Percentiles rank a stretch among this genome's conserved stretches.
These are phyloP conservation scores for Alethe castanea DNA, from an alignment of 2,113 vertebrate species.

Conservation along the genomic window DNA sequence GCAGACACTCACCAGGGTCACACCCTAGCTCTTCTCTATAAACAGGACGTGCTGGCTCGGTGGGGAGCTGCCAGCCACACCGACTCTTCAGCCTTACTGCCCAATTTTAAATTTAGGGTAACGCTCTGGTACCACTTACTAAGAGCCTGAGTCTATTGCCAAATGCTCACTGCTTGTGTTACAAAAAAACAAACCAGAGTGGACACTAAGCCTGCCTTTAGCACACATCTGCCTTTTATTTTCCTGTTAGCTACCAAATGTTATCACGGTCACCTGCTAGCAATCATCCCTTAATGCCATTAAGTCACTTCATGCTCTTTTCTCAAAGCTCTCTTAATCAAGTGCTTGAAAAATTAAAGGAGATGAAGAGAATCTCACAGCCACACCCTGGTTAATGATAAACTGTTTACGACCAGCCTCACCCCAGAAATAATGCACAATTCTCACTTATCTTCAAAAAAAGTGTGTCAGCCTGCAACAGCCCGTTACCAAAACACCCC, in stretches of 20 bases:
- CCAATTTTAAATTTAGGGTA: neutral
- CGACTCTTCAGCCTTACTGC: neutral
- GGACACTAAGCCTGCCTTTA: neutral
- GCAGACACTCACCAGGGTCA: accelerated
- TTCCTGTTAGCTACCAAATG: neutral
- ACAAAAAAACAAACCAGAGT: no score
- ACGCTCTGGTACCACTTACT: accelerated
- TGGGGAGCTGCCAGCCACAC: neutral
- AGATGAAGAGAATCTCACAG: neutral
- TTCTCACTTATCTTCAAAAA: neutral
- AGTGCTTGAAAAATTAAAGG: neutral
- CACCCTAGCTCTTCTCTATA: accelerated
- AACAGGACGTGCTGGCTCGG: neutral
- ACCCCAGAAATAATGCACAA: neutral
- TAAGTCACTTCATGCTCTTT: neutral
- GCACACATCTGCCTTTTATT: neutral
- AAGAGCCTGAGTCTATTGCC: neutral
- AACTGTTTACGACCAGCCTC: neutral
- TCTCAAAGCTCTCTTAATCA: neutral
- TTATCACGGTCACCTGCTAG: neutral
- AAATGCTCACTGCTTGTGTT: neutral
- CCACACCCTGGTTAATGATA: neutral
- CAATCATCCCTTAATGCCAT: neutral
- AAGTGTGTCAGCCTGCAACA: neutral
- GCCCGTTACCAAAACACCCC: accelerated